Evolutionary conservation across 2,113 vertebrate species (phyloP).

Genomic region (Rhinoderma darwinii): DNA sequence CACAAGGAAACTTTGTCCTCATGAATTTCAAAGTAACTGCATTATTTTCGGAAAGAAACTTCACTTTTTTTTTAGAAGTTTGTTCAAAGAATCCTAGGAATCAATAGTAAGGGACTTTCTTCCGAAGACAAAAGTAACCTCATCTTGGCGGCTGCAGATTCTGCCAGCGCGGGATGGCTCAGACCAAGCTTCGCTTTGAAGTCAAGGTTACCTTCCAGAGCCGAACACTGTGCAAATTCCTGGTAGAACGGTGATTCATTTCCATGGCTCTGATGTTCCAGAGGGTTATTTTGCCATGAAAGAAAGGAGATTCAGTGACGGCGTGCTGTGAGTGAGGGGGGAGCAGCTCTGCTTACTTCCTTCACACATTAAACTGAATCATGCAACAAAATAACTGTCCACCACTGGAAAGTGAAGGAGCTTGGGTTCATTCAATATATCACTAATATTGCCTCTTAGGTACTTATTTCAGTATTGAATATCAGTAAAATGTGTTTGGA

Average conservation of each 20-base stretch:
- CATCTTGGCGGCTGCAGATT: slow-evolving; percentile 53
- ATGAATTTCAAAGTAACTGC: slow-evolving; percentile 59
- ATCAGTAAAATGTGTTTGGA: too few relatives aligned
- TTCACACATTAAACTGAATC: slow-evolving; percentile 52
- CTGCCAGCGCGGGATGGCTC: slow-evolving; percentile 54
- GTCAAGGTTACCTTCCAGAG: slow-evolving; percentile 59
- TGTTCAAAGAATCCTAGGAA: slow-evolving; percentile 56
- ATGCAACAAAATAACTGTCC: slow-evolving; percentile 51
- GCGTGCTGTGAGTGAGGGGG: slow-evolving; percentile 53
- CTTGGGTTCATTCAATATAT: slow-evolving; percentile 7
- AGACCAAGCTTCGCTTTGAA: slow-evolving; percentile 58
- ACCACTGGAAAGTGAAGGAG: background rate
- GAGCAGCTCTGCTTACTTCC: slow-evolving; percentile 24
- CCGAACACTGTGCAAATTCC: slow-evolving; percentile 59
- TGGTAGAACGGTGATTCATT: slow-evolving; percentile 60
- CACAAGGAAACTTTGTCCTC: slow-evolving; percentile 58
- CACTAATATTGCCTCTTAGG: background rate
- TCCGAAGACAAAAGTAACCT: slow-evolving; percentile 60
- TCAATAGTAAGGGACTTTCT: slow-evolving; percentile 61
- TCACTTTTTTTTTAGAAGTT: slow-evolving; percentile 58
- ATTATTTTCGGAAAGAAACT: slow-evolving; percentile 57
- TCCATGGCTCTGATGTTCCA: slow-evolving; percentile 59
- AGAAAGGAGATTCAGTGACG: slow-evolving; percentile 56
- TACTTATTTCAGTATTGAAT: background rate
- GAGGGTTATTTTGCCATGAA: slow-evolving; percentile 55